Percentiles rank a stretch among this genome's conserved stretches.
These are phyloP conservation scores for Orgyia antiqua DNA, from an alignment of 2,888 invertebrate species.

Conservation along the genomic window DNA sequence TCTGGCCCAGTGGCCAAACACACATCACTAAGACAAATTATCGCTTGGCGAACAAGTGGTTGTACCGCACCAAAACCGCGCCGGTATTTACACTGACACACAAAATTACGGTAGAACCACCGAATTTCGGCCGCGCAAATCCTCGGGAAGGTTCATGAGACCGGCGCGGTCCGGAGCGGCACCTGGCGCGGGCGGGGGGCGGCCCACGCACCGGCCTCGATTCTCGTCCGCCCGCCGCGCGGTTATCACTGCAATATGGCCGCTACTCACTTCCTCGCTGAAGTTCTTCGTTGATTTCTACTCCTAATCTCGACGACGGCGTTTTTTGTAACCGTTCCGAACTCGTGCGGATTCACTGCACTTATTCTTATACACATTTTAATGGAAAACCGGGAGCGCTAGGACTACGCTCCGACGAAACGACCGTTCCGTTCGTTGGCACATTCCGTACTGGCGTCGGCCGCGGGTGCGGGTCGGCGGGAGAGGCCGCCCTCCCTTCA, in stretches of 20 bases:
- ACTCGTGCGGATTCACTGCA: constrained; percentile 78
- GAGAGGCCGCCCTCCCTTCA: constrained; percentile 72
- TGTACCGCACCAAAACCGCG: constrained; percentile 63
- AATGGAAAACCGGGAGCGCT: constrained; percentile 78
- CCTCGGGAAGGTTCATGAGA: constrained; percentile 77
- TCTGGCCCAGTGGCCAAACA: constrained; percentile 65
- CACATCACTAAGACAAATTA: constrained; percentile 57
- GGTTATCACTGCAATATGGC: constrained; percentile 79
- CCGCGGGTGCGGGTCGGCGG: constrained; percentile 70
- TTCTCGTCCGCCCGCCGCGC: constrained; percentile 79
- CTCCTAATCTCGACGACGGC: constrained; percentile 76
- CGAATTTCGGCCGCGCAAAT: constrained; percentile 77
- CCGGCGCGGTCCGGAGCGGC: constrained; percentile 81
- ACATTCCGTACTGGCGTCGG: constrained; percentile 78
- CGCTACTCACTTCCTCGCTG: constrained; percentile 79
- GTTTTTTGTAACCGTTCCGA: constrained; percentile 75
- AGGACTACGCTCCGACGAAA: constrained; percentile 79
- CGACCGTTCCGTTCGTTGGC: constrained; percentile 77
- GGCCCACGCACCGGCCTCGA: constrained; percentile 79
- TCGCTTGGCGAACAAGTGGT: constrained; percentile 38
- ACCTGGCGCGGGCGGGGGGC: constrained; percentile 76
- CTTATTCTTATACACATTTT: constrained; percentile 79
- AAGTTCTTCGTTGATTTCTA: constrained; percentile 78
- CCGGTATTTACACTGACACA: constrained; percentile 67
- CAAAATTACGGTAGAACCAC: constrained; percentile 66